Evolutionary conservation across 2,888 invertebrate genomes (phyloP).

Genomic region (Trichogramma evanescens): DNA sequence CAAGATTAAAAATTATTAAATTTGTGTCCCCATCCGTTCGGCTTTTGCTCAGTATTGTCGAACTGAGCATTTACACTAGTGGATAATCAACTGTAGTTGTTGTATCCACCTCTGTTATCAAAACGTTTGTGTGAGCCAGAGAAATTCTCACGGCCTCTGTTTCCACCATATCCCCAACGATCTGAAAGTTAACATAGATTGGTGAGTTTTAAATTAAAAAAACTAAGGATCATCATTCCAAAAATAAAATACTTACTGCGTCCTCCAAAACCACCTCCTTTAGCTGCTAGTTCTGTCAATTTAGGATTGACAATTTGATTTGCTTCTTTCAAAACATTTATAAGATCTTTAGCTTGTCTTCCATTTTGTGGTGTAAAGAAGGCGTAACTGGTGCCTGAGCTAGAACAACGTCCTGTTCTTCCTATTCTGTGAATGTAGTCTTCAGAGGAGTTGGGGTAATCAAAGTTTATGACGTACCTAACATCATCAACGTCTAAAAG

Average conservation of each 20-base stretch:
- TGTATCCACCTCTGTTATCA: conserved; percentile 32
- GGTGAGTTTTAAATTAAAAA: not conserved
- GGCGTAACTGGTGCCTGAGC: conserved; percentile 87
- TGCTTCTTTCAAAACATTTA: conserved; percentile 82
- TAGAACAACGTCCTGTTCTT: conserved; percentile 80
- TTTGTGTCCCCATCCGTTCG: conserved; percentile 24
- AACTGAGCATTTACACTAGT: conserved; percentile 15
- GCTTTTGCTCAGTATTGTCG: conserved; percentile 21
- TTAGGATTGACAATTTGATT: conserved; percentile 79
- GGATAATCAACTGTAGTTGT: conserved; percentile 33
- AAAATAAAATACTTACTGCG: conserved; percentile 40
- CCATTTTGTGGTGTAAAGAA: conserved; percentile 87
- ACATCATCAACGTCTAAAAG: conserved; percentile 88
- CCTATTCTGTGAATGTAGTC: conserved; percentile 95
- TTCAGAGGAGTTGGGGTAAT: conserved; percentile 91
- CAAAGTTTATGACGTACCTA: conserved; percentile 93
- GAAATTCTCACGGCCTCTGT: conserved; percentile 38
- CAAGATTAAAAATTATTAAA: conserved; percentile 21
- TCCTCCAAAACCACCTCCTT: conserved; percentile 53
- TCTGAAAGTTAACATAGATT: conserved; percentile 27
- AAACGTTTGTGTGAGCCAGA: conserved; percentile 37
- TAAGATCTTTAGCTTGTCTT: conserved; percentile 80
- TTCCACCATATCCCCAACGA: conserved; percentile 37
- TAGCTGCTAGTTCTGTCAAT: conserved; percentile 69
- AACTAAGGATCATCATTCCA: not conserved